phyloP scores from a whole-genome alignment of 2,797 vertebrate species.

The Phrynocephalus guinanensis region DNA sequence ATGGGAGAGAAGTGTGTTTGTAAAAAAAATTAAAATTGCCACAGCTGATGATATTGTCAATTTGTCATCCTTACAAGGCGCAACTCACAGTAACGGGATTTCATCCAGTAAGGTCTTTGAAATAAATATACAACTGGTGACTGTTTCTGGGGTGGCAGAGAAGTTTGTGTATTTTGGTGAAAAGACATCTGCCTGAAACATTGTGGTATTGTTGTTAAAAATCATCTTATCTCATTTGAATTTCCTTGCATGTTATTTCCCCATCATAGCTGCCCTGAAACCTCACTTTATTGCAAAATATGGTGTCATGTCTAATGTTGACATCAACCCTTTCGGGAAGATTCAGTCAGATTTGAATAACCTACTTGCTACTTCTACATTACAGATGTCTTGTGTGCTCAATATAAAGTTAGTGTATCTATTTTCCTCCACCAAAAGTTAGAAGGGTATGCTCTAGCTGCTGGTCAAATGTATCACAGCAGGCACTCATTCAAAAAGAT shows the following conservation, averaged over 20 bases:
- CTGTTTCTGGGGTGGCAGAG: not conserved
- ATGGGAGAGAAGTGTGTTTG: no score
- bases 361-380: not conserved
- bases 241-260: not conserved
- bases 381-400: not conserved
- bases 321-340: not conserved
- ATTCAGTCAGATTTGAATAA: not conserved
- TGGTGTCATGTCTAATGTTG: not conserved
- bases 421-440: conserved; percentile 5
- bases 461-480: not conserved
- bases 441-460: not conserved
- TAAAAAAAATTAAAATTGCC: no score
- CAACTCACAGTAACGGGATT: no score
- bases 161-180: not conserved
- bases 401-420: not conserved
- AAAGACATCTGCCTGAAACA: not conserved
- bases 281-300: not conserved
- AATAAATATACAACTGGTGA: conserved; percentile 2
- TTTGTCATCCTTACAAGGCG: no score
- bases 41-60: no score
- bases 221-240: not conserved
- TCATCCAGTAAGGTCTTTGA: not conserved
- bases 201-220: not conserved
- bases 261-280: not conserved
- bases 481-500: conserved; percentile 16